These are phyloP conservation scores for Rhagoletis zephyria DNA, from an alignment of 1,140 invertebrate genomes.

Conservation along the genomic window DNA sequence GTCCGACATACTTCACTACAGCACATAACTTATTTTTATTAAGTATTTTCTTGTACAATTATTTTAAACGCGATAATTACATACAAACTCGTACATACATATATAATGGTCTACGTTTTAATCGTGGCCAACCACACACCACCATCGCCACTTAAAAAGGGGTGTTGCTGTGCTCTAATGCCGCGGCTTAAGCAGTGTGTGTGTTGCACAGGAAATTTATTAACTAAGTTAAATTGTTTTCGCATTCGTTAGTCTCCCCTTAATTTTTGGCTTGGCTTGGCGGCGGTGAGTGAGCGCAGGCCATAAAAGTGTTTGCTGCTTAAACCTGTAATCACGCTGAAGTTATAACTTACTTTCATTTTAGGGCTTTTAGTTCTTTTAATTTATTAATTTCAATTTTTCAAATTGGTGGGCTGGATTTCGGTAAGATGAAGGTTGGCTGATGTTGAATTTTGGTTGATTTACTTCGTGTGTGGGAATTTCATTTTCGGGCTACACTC, in stretches of 20 bases:
- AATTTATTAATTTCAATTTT: slow-evolving; percentile 13
- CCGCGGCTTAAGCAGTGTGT: not conserved
- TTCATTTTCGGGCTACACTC: too few relatives aligned
- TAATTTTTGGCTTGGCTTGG: not conserved
- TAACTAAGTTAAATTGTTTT: slow-evolving; percentile 11
- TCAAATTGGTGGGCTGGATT: slow-evolving; percentile 21
- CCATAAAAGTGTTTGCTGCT: not conserved
- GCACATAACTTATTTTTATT: not conserved
- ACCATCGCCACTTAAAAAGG: not conserved
- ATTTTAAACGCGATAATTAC: slow-evolving; percentile 2
- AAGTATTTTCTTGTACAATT: not conserved
- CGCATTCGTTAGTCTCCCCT: not conserved
- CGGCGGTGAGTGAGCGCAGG: not conserved
- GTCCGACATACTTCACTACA: not conserved
- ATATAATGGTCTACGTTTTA: too few relatives aligned
- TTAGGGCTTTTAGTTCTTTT: not conserved
- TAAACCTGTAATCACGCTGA: not conserved
- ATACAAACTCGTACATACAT: not conserved
- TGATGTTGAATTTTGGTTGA: not conserved
- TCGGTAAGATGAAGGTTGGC: not conserved
- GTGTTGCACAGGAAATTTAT: not conserved
- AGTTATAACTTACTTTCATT: not conserved
- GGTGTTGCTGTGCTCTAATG: slow-evolving; percentile 13
- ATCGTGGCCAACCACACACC: too few relatives aligned
- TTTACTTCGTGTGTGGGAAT: slow-evolving; percentile 15